Conservation (phyloP, 2,888 invertebrate genomes). For the Eupithecia dodoneata region DNA sequence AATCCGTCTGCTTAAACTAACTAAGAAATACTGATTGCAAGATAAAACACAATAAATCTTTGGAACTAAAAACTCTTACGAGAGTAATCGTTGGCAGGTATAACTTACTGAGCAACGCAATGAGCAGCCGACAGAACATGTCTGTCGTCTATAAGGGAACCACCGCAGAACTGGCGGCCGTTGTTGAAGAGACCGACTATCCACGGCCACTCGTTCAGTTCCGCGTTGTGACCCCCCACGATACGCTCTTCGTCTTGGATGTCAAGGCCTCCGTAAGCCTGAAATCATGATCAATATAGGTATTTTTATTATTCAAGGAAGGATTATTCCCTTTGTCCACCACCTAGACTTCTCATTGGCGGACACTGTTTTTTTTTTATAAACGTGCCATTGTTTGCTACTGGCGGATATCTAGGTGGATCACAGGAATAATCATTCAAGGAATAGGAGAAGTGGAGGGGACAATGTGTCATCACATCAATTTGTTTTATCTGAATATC, state of each 20-base stretch:
- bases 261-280: conserved; percentile 68
- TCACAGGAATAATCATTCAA: not conserved
- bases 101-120: conserved; percentile 93
- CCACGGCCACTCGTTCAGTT: conserved; percentile 94
- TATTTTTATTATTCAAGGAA: not conserved
- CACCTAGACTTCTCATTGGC: not conserved
- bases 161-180: conserved; percentile 94
- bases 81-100: not conserved
- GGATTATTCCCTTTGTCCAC: not conserved
- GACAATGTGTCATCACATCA: not conserved
- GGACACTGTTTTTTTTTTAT: not conserved
- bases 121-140: conserved; percentile 94
- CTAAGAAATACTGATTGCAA: not conserved
- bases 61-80: not conserved
- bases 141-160: conserved; percentile 90
- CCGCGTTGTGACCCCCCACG: conserved; percentile 93
- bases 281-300: conserved; percentile 15
- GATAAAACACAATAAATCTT: not conserved
- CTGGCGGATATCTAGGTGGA: too few relatives aligned
- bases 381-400: too few relatives aligned
- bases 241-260: conserved; percentile 90
- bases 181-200: conserved; percentile 92
- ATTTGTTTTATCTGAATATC: not conserved
- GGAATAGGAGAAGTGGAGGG: not conserved
- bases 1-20: not conserved